Evolutionary conservation across 1,140 invertebrate genomes (phyloP).

Genomic region (Oryzaephilus surinamensis): DNA sequence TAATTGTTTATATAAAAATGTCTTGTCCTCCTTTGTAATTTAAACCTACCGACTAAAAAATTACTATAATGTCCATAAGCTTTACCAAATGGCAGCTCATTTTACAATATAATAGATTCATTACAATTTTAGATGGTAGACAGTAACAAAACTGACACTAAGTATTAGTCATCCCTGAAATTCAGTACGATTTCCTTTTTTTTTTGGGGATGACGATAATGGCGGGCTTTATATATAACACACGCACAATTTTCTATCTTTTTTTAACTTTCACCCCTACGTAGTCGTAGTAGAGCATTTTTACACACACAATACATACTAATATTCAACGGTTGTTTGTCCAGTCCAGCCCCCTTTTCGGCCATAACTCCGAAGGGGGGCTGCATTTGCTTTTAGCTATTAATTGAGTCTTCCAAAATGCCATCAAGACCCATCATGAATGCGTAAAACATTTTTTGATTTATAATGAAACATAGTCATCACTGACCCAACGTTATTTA

Average conservation of each 20-base stretch:
- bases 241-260: too few relatives aligned
- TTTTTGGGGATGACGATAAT: too few relatives aligned
- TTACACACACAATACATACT: conserved; percentile 18
- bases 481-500: conserved; percentile 7
- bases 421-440: too few relatives aligned
- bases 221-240: too few relatives aligned
- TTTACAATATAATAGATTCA: conserved; percentile 30
- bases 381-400: conserved; percentile 27
- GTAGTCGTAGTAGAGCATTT: conserved; percentile 7
- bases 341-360: conserved; percentile 26
- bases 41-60: too few relatives aligned
- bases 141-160: conserved; percentile 26
- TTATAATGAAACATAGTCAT: conserved; percentile 8
- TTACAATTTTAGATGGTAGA: conserved; percentile 27
- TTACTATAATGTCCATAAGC: too few relatives aligned
- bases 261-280: conserved; percentile 6
- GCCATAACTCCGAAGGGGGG: conserved; percentile 21
- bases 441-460: conserved; percentile 14
- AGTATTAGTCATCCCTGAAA: conserved; percentile 31
- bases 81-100: conserved; percentile 14
- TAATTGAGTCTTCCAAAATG: conserved; percentile 32
- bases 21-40: too few relatives aligned
- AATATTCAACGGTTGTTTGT: conserved; percentile 19
- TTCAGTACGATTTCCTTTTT: conserved; percentile 24
- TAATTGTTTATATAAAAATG: too few relatives aligned